Percentiles rank a stretch among this genome's conserved stretches.
phyloP scores from a whole-genome alignment of 1,140 invertebrate species.

The Aradophagus sp. region DNA sequence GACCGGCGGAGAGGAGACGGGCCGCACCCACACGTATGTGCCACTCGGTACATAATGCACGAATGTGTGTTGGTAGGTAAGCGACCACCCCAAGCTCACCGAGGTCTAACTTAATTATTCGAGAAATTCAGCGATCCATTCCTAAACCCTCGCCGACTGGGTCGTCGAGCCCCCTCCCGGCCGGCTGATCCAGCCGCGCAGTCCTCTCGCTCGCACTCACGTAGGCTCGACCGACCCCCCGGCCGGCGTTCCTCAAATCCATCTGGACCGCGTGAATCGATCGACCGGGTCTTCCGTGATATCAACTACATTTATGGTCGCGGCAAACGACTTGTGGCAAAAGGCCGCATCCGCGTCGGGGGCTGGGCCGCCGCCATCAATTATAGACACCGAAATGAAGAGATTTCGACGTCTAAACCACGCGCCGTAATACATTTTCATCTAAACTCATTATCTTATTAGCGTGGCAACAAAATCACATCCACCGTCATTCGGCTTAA shows the following conservation, averaged over 20 bases:
- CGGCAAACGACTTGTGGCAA: slow-evolving; percentile 48
- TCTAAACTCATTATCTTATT: slow-evolving; percentile 60
- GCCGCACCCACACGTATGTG: slow-evolving; percentile 53
- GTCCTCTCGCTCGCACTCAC: slow-evolving; percentile 15
- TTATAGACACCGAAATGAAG: slow-evolving; percentile 52
- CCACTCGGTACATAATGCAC: slow-evolving; percentile 71
- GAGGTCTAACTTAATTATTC: slow-evolving; percentile 75
- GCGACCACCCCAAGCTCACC: slow-evolving; percentile 70
- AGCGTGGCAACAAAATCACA: slow-evolving; percentile 56
- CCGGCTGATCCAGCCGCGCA: slow-evolving; percentile 27
- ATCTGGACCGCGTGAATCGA: slow-evolving; percentile 62
- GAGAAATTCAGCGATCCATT: slow-evolving; percentile 75
- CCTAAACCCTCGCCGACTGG: slow-evolving; percentile 62
- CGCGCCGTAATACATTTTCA: slow-evolving; percentile 56
- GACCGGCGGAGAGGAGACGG: slow-evolving; percentile 14
- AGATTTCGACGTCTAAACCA: slow-evolving; percentile 58
- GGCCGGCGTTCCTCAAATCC: slow-evolving; percentile 47
- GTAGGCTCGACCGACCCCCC: slow-evolving; percentile 10
- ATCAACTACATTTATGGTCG: slow-evolving; percentile 56
- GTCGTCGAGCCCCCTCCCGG: slow-evolving; percentile 48
- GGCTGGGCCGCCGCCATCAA: slow-evolving; percentile 34
- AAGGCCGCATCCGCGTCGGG: slow-evolving; percentile 10
- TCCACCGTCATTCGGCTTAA: slow-evolving; percentile 55
- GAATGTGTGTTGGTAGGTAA: slow-evolving; percentile 72
- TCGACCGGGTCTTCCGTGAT: slow-evolving; percentile 58